phyloP scores from a whole-genome alignment of 2,888 invertebrate species.

The Myopa tessellatipennis region DNA sequence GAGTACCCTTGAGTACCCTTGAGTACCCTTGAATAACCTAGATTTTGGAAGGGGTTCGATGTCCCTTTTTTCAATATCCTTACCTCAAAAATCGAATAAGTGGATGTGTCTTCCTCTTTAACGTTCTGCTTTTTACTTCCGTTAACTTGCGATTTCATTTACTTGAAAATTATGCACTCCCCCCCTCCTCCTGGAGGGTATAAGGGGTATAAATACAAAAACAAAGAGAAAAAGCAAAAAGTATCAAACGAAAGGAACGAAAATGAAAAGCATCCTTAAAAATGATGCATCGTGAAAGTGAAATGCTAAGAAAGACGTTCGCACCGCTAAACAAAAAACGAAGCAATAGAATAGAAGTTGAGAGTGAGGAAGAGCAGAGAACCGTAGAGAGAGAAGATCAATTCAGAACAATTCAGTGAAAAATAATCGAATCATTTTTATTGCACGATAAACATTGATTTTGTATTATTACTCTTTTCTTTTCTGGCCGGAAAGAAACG shows the following conservation, averaged over 20 bases:
- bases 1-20: no score
- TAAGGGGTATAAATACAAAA: neutral
- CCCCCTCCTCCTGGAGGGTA: no score
- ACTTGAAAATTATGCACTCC: neutral
- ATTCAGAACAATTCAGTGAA: constrained; percentile 19
- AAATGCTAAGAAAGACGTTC: no score
- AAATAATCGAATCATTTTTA: constrained; percentile 48
- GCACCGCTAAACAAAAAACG: no score
- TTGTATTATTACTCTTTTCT: constrained; percentile 56
- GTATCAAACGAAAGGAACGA: constrained; percentile 16
- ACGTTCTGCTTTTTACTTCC: neutral
- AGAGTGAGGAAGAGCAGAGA: no score
- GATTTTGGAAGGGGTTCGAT: no score
- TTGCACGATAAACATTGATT: constrained; percentile 46
- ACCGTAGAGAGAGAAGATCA: no score
- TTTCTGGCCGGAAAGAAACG: neutral
- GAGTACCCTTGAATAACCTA: no score
- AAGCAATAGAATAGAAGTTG: no score
- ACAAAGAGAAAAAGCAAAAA: constrained; percentile 1
- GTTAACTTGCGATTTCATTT: neutral
- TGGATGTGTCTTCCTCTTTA: neutral
- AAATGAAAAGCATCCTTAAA: constrained; percentile 39
- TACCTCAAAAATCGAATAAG: no score
- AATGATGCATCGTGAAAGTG: constrained; percentile 13
- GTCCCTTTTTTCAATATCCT: no score